These are phyloP conservation scores for Eurois occulta DNA, from an alignment of 2,888 invertebrate genomes.

Conservation along the genomic window DNA sequence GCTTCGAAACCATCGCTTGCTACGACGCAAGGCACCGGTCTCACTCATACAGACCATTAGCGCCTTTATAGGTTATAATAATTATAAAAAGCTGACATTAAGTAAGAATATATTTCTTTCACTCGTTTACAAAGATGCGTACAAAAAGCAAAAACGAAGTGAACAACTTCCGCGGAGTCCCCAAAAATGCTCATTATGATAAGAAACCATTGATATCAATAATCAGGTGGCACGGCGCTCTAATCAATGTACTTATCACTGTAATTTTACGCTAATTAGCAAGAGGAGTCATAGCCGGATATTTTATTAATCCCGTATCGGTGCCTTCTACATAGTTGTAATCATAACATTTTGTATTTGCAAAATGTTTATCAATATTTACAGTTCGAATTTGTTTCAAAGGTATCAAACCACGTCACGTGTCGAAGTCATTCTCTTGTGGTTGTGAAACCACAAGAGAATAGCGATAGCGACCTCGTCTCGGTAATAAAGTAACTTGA, in stretches of 20 bases:
- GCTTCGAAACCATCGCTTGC: no score
- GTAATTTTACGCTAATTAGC: slow-evolving; percentile 1
- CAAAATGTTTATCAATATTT: slow-evolving; percentile 1
- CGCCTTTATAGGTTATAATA: no score
- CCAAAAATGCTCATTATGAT: background rate
- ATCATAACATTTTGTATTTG: background rate
- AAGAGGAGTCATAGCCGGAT: slow-evolving; percentile 14
- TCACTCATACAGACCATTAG: no score
- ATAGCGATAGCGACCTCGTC: background rate
- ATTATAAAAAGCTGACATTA: no score
- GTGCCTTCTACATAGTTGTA: background rate
- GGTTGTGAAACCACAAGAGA: no score
- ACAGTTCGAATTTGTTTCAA: background rate
- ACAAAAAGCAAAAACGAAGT: background rate
- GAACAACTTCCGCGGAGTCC: background rate
- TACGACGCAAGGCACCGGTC: no score
- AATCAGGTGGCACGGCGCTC: background rate
- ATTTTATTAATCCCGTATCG: background rate
- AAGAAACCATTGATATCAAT: background rate
- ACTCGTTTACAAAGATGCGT: background rate
- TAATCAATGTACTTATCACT: background rate
- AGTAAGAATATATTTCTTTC: background rate
- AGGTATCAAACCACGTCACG: background rate
- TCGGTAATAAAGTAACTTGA: background rate
- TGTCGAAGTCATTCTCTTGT: no score